Percentiles rank a stretch among this genome's conserved stretches.
Conservation (phyloP, 2,888 invertebrate species). For the Parasteatoda lunata region DNA sequence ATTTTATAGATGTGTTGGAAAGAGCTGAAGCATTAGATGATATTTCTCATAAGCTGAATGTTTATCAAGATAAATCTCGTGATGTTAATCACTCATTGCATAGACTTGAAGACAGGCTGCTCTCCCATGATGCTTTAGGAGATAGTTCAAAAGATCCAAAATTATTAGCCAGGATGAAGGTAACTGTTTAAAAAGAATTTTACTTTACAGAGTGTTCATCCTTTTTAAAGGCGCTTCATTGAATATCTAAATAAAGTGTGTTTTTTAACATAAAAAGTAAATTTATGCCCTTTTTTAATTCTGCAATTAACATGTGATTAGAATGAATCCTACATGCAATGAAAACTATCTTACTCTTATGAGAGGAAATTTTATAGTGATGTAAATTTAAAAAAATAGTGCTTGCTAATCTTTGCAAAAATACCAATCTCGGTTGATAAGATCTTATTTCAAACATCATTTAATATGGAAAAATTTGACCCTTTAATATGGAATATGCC, state of each 20-base stretch:
- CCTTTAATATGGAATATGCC: too few relatives aligned
- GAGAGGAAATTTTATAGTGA: too few relatives aligned
- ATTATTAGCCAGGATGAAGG: constrained; percentile 87
- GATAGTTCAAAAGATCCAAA: constrained; percentile 81
- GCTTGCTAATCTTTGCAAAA: too few relatives aligned
- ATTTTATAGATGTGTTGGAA: constrained; percentile 78
- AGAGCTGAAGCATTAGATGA: constrained; percentile 88
- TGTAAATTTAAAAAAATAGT: too few relatives aligned
- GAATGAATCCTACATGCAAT: too few relatives aligned
- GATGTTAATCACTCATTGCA: constrained; percentile 89
- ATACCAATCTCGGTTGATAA: too few relatives aligned
- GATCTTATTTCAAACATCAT: too few relatives aligned
- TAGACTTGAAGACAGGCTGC: constrained; percentile 90
- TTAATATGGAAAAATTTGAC: too few relatives aligned
- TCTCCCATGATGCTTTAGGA: constrained; percentile 83
- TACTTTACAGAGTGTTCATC: too few relatives aligned
- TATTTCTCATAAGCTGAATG: constrained; percentile 81
- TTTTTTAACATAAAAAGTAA: neutral
- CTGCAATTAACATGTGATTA: too few relatives aligned
- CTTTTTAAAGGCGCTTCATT: too few relatives aligned
- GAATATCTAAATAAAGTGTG: neutral
- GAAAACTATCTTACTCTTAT: too few relatives aligned
- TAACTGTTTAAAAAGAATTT: constrained; percentile 68
- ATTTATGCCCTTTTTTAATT: neutral
- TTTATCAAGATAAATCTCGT: constrained; percentile 88